A percentile compares a stretch with the other conserved stretches of the same genome.
These are phyloP conservation scores for Tolmerus cingulatus DNA, from an alignment of 2,888 invertebrate species.

Conservation along the genomic window DNA sequence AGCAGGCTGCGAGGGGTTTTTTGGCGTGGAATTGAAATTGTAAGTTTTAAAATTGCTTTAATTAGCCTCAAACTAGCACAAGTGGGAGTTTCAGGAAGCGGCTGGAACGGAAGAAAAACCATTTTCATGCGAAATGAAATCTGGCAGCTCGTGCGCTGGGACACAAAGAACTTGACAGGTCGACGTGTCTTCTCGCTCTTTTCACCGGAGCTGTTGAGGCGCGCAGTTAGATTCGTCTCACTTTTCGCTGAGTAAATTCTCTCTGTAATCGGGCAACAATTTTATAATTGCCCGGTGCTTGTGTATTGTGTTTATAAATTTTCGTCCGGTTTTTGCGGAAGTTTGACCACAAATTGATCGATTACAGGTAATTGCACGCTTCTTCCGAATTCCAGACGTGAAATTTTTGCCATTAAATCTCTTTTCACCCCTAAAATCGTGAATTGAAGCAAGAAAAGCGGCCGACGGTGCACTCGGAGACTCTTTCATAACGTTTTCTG, in stretches of 20 bases:
- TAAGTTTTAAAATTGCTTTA: background rate
- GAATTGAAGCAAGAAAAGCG: background rate
- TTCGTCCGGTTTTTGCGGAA: background rate
- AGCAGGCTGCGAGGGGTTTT: background rate
- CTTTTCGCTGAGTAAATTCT: background rate
- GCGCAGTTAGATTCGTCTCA: background rate
- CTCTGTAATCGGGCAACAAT: background rate
- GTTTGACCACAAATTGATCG: background rate
- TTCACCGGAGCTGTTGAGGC: background rate
- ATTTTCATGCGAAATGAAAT: background rate
- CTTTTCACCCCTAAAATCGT: background rate
- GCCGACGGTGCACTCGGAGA: background rate
- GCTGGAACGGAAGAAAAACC: background rate
- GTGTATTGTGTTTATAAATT: background rate
- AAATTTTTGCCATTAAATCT: background rate
- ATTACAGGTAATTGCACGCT: background rate
- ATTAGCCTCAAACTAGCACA: background rate
- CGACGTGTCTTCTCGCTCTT: background rate
- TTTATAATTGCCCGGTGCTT: background rate
- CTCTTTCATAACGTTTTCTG: background rate
- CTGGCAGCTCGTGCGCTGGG: background rate
- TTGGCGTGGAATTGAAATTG: background rate
- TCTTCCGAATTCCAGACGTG: background rate
- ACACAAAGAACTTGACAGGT: conserved; percentile 30
- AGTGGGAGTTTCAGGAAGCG: background rate